Conservation (phyloP, 2,888 invertebrate species). For the Arrhopalites spinosus region DNA sequence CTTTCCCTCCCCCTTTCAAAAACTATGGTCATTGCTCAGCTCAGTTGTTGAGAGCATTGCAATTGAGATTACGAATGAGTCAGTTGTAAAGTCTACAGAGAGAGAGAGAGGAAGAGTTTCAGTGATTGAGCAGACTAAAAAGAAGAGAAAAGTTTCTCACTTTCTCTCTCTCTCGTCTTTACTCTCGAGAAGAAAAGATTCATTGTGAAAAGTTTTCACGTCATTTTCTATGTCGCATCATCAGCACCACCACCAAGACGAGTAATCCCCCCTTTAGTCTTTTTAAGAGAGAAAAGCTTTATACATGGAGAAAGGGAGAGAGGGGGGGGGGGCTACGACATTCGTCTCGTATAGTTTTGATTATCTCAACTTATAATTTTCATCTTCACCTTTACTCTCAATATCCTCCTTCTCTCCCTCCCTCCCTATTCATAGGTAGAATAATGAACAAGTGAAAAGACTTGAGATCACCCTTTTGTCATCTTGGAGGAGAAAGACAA, state of each 20-base stretch:
- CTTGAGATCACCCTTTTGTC: too few species aligned
- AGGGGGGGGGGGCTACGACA: slow-evolving; percentile 10
- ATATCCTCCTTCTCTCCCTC: slow-evolving; percentile 20
- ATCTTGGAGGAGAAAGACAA: slow-evolving; percentile 3
- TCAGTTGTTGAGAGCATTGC: too few species aligned
- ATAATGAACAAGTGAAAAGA: slow-evolving; percentile 11
- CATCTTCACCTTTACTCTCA: slow-evolving; percentile 17
- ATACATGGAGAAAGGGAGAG: neutral
- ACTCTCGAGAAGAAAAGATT: slow-evolving; percentile 7
- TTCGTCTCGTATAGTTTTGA: slow-evolving; percentile 24
- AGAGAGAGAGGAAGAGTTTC: slow-evolving; percentile 3
- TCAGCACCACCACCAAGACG: neutral
- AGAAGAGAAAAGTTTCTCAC: slow-evolving; percentile 1
- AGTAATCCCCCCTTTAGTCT: neutral
- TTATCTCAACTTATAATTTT: slow-evolving; percentile 31
- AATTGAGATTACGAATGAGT: neutral
- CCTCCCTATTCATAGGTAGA: slow-evolving; percentile 14
- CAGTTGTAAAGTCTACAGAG: neutral
- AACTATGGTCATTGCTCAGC: too few species aligned
- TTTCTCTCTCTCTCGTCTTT: neutral
- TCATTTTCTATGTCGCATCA: slow-evolving; percentile 7
- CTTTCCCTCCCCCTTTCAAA: too few species aligned
- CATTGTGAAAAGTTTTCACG: slow-evolving; percentile 25
- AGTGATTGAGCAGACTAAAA: too few species aligned
- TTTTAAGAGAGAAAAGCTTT: neutral